phyloP scores from a whole-genome alignment of 2,797 vertebrate genomes.

The Anomalospiza imberbis region DNA sequence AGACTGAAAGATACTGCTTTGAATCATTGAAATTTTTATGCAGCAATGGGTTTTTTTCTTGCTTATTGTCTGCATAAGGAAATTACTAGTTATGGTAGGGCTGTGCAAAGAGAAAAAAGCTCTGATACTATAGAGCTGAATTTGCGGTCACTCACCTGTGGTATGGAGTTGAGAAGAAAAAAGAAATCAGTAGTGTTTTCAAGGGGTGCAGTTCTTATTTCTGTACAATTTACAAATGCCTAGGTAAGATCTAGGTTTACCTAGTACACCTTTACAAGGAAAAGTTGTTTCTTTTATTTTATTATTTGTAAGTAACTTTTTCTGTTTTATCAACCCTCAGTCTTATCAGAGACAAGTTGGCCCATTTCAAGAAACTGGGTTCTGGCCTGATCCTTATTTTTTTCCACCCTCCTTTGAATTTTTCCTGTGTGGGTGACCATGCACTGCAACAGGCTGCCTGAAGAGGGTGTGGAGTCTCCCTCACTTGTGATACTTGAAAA shows the following conservation, averaged over 20 bases:
- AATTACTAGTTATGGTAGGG: neutral
- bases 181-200: neutral
- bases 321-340: neutral
- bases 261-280: neutral
- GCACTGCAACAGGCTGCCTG: neutral
- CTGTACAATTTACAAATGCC: neutral
- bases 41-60: neutral
- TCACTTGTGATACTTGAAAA: accelerated
- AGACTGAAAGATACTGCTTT: neutral
- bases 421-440: neutral
- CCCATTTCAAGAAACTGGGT: neutral
- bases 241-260: neutral
- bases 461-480: neutral
- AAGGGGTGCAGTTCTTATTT: neutral
- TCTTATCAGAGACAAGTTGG: neutral
- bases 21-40: neutral
- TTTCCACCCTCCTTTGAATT: neutral
- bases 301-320: neutral
- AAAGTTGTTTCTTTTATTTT: neutral
- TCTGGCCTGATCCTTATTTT: neutral
- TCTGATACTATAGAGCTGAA: neutral
- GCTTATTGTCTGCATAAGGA: neutral
- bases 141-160: neutral
- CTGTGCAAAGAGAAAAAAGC: neutral
- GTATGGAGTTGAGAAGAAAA: neutral